phyloP scores from a whole-genome alignment of 2,888 invertebrate genomes.

The Blera fallax region DNA sequence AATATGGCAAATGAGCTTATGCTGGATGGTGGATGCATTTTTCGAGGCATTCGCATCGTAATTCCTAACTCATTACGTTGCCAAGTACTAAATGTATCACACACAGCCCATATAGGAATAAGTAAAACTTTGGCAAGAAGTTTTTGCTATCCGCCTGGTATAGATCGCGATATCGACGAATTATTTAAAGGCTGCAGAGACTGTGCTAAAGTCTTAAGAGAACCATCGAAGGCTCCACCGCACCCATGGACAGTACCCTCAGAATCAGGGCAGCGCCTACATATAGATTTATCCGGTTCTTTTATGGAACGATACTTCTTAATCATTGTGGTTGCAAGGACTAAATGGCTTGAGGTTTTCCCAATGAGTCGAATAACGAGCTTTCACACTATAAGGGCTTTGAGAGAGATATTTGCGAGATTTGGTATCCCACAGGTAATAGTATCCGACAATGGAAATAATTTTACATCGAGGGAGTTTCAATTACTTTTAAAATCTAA shows the following conservation, averaged over 20 bases:
- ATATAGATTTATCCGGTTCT: conserved; percentile 13
- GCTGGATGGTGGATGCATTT: conserved; percentile 14
- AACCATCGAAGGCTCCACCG: neutral
- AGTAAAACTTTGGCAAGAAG: conserved; percentile 21
- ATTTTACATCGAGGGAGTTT: conserved; percentile 49
- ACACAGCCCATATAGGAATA: conserved; percentile 11
- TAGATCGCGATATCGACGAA: conserved; percentile 18
- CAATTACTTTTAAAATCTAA: conserved; percentile 20
- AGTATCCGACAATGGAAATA: conserved; percentile 57
- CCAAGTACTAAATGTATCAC: neutral
- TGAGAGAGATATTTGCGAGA: neutral
- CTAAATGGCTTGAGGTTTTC: conserved; percentile 37
- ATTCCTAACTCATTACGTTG: conserved; percentile 5
- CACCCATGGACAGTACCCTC: conserved; percentile 20
- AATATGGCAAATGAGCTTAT: conserved; percentile 10
- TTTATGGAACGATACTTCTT: conserved; percentile 26
- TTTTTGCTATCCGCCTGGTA: conserved; percentile 10
- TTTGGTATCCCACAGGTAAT: conserved; percentile 25
- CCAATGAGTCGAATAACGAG: neutral
- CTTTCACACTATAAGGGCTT: neutral
- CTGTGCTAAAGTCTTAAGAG: neutral
- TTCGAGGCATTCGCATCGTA: neutral
- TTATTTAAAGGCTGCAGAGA: conserved; percentile 1
- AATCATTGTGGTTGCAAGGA: conserved; percentile 36
- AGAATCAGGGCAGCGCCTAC: conserved; percentile 5